A percentile compares a stretch with the other conserved stretches of the same genome.
These are phyloP conservation scores for Dicycla oo DNA, from an alignment of 2,888 invertebrate genomes.

Conservation along the genomic window DNA sequence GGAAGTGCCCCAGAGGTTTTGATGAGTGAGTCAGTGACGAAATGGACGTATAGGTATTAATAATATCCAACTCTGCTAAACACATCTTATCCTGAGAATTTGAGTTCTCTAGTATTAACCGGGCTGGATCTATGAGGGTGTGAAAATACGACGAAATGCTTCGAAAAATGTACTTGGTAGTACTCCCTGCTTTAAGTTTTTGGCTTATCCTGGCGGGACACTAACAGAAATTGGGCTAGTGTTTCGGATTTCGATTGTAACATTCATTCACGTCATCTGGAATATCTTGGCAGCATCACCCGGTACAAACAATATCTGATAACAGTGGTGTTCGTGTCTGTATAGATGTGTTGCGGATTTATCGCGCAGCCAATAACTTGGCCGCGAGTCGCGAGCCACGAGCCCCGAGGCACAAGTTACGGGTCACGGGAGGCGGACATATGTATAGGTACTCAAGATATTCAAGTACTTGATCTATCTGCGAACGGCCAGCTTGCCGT, in stretches of 20 bases:
- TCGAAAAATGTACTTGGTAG: too few species aligned
- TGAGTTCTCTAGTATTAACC: too few species aligned
- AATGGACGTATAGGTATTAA: too few species aligned
- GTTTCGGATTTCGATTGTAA: background rate
- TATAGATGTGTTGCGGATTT: conserved; percentile 23
- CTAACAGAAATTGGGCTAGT: background rate
- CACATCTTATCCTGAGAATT: too few species aligned
- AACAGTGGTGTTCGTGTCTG: background rate
- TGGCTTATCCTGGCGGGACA: too few species aligned
- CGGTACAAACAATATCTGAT: conserved; percentile 30
- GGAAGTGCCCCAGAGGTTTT: too few species aligned
- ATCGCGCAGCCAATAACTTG: conserved; percentile 29
- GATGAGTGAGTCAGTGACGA: too few species aligned
- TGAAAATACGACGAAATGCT: too few species aligned
- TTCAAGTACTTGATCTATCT: conserved; percentile 54
- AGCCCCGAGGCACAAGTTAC: background rate
- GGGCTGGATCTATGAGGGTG: too few species aligned
- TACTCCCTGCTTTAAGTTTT: too few species aligned
- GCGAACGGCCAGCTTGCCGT: conserved; percentile 41
- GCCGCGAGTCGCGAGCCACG: conserved; percentile 6
- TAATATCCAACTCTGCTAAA: too few species aligned
- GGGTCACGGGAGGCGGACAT: conserved; percentile 17
- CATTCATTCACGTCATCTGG: background rate
- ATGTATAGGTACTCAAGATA: conserved; percentile 2
- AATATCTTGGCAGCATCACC: conserved; percentile 1